These are phyloP conservation scores for Acipenser oxyrinchus DNA, from an alignment of 2,797 vertebrate species.

Conservation along the genomic window DNA sequence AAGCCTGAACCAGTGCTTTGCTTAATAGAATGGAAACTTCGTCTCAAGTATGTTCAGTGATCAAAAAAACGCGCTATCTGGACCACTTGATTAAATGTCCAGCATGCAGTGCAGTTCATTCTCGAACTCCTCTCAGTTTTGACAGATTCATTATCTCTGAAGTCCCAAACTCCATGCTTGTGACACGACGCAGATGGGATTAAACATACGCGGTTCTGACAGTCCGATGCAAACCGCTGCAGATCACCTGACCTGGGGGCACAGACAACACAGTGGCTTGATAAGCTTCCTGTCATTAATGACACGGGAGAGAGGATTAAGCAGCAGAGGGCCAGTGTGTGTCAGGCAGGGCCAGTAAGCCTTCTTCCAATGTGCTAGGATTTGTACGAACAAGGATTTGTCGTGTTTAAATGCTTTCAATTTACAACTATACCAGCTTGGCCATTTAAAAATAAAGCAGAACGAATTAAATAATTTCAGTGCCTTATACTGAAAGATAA, in stretches of 20 bases:
- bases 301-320: neutral
- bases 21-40: too few species aligned
- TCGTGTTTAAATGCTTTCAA: too few species aligned
- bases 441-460: too few species aligned
- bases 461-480: too few species aligned
- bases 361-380: neutral
- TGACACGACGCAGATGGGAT: neutral
- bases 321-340: neutral
- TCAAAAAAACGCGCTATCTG: too few species aligned
- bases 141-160: neutral
- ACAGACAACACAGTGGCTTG: neutral
- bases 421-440: too few species aligned
- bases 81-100: too few species aligned
- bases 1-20: too few species aligned
- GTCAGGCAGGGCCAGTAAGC: neutral
- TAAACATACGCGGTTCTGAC: neutral
- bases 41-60: too few species aligned
- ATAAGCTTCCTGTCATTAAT: neutral
- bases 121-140: neutral
- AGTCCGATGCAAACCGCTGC: neutral
- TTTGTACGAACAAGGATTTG: too few species aligned
- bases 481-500: too few species aligned
- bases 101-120: neutral
- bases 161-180: neutral
- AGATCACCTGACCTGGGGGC: neutral